Evolutionary conservation across 1,140 invertebrate species (phyloP).

Genomic region (Drosophila pruinosa): DNA sequence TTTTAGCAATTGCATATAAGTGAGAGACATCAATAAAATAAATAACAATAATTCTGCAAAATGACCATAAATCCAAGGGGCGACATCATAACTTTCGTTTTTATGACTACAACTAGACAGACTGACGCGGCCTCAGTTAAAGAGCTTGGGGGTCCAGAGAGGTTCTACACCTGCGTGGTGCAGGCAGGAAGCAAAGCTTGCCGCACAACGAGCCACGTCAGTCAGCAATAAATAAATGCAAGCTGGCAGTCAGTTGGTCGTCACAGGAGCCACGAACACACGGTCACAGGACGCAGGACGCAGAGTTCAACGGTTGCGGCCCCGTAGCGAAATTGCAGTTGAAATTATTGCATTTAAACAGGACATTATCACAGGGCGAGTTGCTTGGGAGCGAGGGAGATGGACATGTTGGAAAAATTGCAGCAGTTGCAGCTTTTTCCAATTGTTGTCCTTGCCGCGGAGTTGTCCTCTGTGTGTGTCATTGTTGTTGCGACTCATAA

Average conservation of each 20-base stretch:
- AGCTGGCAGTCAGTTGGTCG: constrained; percentile 79
- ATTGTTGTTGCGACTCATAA: constrained; percentile 71
- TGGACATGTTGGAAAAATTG: constrained; percentile 62
- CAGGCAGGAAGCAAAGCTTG: constrained; percentile 15
- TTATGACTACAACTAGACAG: constrained; percentile 77
- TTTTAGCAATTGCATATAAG: constrained; percentile 67
- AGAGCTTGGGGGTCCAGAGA: not conserved
- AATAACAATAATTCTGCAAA: constrained; percentile 79
- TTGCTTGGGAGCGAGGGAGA: constrained; percentile 16
- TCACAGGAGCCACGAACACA: too few species aligned
- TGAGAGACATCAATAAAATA: constrained; percentile 80
- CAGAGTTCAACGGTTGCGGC: constrained; percentile 13
- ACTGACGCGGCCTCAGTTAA: constrained; percentile 35
- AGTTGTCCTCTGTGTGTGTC: constrained; percentile 11
- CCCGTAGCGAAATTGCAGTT: constrained; percentile 68
- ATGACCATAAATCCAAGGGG: constrained; percentile 70
- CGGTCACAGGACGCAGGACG: constrained; percentile 39
- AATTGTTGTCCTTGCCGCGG: constrained; percentile 52
- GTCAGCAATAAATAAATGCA: constrained; percentile 81
- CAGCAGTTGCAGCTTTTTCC: constrained; percentile 68
- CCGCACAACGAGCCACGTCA: constrained; percentile 56
- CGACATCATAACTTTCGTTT: constrained; percentile 79
- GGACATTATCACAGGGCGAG: constrained; percentile 66
- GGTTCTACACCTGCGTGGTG: constrained; percentile 47
- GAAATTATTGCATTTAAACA: constrained; percentile 81